phyloP scores from a whole-genome alignment of 2,888 invertebrate genomes.

The Frankliniella intonsa region DNA sequence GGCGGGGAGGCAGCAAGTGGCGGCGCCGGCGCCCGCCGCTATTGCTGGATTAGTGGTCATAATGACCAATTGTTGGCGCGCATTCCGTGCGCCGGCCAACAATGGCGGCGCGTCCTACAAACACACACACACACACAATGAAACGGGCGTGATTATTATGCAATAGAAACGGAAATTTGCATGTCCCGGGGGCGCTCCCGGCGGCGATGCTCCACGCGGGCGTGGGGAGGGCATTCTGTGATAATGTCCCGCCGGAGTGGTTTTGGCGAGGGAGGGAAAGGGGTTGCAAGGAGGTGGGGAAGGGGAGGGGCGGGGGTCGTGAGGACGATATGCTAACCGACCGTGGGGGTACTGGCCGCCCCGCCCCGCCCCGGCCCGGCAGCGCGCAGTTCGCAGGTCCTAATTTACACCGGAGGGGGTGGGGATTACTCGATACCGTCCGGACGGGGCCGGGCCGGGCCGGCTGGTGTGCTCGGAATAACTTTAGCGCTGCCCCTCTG shows the following conservation, averaged over 20 bases:
- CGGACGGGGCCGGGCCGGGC: background rate
- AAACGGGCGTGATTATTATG: background rate
- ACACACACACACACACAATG: background rate
- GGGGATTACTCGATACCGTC: background rate
- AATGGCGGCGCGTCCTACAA: conserved; percentile 15
- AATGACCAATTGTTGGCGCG: conserved; percentile 24
- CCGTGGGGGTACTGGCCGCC: background rate
- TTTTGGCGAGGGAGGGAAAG: too few species aligned
- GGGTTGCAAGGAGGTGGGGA: too few species aligned
- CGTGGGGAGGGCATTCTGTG: background rate
- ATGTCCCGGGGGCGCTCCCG: background rate
- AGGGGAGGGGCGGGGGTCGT: too few species aligned
- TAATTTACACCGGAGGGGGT: conserved; percentile 9
- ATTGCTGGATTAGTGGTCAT: conserved; percentile 19
- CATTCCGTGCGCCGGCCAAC: background rate
- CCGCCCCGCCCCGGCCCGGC: background rate
- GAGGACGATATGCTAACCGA: too few species aligned
- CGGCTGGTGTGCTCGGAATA: too few species aligned
- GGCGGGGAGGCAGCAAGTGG: background rate
- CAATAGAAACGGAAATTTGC: conserved; percentile 12
- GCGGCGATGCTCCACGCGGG: background rate
- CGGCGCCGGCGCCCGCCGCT: background rate
- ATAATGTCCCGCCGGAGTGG: background rate
- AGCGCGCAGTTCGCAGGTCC: background rate
- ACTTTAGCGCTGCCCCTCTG: too few species aligned